phyloP scores from a whole-genome alignment of 2,888 invertebrate species.

The Drosophila ustulata region DNA sequence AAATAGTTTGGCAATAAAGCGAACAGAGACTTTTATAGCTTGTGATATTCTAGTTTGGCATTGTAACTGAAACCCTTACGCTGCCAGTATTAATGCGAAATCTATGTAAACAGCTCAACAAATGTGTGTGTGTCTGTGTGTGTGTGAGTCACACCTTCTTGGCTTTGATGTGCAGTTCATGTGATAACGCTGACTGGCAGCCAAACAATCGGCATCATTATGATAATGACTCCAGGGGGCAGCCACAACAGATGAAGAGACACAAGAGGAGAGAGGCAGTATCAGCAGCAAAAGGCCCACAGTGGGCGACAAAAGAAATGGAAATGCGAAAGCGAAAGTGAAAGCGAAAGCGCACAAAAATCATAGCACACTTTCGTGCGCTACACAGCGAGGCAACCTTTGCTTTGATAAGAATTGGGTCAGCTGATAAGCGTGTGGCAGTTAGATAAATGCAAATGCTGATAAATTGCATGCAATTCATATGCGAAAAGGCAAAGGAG shows the following conservation, averaged over 20 bases:
- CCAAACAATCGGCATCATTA: slow-evolving; percentile 52
- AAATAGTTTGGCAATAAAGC: slow-evolving; percentile 60
- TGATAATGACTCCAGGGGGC: slow-evolving; percentile 49
- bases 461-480: slow-evolving; percentile 79
- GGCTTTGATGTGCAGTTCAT: slow-evolving; percentile 48
- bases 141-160: slow-evolving; percentile 43
- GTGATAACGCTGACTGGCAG: slow-evolving; percentile 48
- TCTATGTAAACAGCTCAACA: slow-evolving; percentile 55
- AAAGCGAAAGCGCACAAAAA: slow-evolving; percentile 12
- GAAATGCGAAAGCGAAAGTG: slow-evolving; percentile 7
- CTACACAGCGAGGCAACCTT: slow-evolving; percentile 1
- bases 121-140: slow-evolving; percentile 2
- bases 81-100: slow-evolving; percentile 51
- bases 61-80: slow-evolving; percentile 43
- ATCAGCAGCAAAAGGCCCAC: background rate
- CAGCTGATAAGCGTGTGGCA: slow-evolving; percentile 19
- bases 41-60: slow-evolving; percentile 38
- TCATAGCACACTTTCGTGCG: slow-evolving; percentile 48
- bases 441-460: slow-evolving; percentile 59
- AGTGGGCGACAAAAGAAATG: slow-evolving; percentile 11
- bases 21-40: slow-evolving; percentile 48
- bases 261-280: no score
- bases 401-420: slow-evolving; percentile 26
- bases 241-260: slow-evolving; percentile 19
- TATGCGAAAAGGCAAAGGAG: slow-evolving; percentile 60